These are phyloP conservation scores for Tinea semifulvella DNA, from an alignment of 2,888 invertebrate genomes.

Conservation along the genomic window DNA sequence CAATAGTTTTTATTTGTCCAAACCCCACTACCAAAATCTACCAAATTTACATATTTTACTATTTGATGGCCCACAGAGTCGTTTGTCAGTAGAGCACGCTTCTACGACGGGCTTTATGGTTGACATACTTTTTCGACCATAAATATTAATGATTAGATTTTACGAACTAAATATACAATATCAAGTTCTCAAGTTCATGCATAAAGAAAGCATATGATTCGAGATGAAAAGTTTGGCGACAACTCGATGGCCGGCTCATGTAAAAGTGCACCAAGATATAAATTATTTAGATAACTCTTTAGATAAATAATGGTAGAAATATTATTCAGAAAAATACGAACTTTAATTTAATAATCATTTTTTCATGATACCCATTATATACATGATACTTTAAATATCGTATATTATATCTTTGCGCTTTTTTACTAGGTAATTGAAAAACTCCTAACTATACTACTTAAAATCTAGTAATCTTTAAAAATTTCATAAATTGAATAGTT, in stretches of 20 bases:
- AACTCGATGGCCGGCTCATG: neutral
- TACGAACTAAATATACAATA: neutral
- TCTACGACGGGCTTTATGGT: conserved; percentile 5
- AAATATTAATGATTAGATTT: conserved; percentile 12
- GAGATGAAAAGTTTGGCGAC: neutral
- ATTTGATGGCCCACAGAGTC: neutral
- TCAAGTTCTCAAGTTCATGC: conserved; percentile 11
- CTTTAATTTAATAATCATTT: no score
- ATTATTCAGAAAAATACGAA: no score
- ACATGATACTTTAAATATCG: no score
- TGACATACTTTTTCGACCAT: conserved; percentile 11
- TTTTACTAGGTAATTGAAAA: no score
- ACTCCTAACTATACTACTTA: no score
- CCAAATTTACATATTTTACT: conserved; percentile 12
- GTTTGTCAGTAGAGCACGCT: neutral
- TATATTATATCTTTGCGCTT: no score
- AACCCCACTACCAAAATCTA: conserved; percentile 40
- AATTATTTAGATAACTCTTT: no score
- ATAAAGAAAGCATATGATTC: conserved; percentile 12
- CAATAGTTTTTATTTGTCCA: conserved; percentile 56
- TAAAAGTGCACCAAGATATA: neutral
- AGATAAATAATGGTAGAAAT: no score
- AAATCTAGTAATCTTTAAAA: no score
- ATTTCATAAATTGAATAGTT: no score
- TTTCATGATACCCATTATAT: no score